Conservation (phyloP, 2,113 vertebrate species). For the Lagopus leucura region DNA sequence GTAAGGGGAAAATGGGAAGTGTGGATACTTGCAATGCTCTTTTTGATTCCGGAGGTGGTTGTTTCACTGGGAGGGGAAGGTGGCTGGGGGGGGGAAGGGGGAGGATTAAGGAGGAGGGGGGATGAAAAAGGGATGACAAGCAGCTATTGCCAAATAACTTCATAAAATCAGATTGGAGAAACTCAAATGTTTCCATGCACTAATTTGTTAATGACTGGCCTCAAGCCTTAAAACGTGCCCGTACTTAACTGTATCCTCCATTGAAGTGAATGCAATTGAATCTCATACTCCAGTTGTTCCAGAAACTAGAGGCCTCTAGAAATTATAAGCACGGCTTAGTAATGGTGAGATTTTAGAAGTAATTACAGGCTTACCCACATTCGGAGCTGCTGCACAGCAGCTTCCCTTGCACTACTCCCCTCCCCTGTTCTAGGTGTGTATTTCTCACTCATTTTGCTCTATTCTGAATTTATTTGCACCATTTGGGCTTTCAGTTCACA, state of each 20-base stretch:
- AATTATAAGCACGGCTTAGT: constrained; percentile 45
- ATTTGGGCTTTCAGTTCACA: neutral
- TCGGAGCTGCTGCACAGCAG: neutral
- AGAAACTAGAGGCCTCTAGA: constrained; percentile 54
- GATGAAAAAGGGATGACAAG: neutral
- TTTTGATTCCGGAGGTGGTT: neutral
- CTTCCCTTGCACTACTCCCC: neutral
- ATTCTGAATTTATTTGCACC: neutral
- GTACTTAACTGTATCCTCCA: constrained; percentile 42
- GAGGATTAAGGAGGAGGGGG: rapidly evolving
- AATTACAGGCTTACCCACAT: constrained; percentile 24
- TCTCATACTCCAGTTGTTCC: constrained; percentile 62
- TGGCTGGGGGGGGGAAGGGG: rapidly evolving
- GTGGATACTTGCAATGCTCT: rapidly evolving
- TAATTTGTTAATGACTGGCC: constrained; percentile 40
- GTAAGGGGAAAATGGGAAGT: neutral
- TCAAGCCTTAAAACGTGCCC: neutral
- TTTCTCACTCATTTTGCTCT: neutral
- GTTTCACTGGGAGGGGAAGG: neutral
- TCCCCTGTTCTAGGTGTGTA: neutral
- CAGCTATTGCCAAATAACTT: neutral
- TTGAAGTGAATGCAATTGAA: constrained; percentile 62
- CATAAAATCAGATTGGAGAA: constrained; percentile 18
- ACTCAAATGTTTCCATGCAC: neutral
- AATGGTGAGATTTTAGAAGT: constrained; percentile 46